Base-by-base conservation (phyloP, 2,797 vertebrate species). In the Oophaga sylvatica region DNA sequence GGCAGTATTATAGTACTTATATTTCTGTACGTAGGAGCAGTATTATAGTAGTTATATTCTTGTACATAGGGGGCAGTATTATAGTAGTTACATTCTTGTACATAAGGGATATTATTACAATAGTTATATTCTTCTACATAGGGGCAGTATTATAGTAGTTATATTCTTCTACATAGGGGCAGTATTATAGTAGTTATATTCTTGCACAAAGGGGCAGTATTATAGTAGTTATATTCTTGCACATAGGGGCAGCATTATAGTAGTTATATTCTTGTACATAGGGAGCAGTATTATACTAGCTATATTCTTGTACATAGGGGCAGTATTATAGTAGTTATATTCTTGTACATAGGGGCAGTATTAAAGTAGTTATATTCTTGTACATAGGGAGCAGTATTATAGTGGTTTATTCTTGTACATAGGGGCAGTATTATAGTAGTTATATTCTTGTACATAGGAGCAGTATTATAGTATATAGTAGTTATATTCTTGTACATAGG, bases 381-480 rank as follows among this genome's bases (percentile, higher is more conserved):
- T 73, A 73, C 9, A 48, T 45, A 71, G 0, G 31, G 71, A 2
- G 2, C 71, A 73, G 71, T 73, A 73, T 22, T 73, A 48, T 73
- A 48, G 41, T 73, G 22, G 71, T 48, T 45, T 45, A 35, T 20
- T 73, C 71, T 73, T 73, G 71, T 48, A 73, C 7, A 45, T n/a
- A n/a, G n/a, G n/a, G n/a, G n/a, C n/a, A n/a, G n/a, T n/a, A n/a
- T n/a, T n/a, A 70, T 70, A 35, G 29, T 35, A 70, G 16, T 70
- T 35, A 70, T 70, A 35, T 19, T 70, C 29, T 70, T 70, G 29
- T 70, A 70, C 5, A 70, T 70, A 41, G 31, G 68, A 15, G 26
- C 68, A 70, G 68, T 70, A 70, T 70, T 70, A 41, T 70, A 70
- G 67, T 19, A 70, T n/a, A n/a, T n/a, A n/a, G n/a, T n/a, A n/a